Conservation (phyloP, 2,113 vertebrate genomes). For the Datnioides undecimradiatus region DNA sequence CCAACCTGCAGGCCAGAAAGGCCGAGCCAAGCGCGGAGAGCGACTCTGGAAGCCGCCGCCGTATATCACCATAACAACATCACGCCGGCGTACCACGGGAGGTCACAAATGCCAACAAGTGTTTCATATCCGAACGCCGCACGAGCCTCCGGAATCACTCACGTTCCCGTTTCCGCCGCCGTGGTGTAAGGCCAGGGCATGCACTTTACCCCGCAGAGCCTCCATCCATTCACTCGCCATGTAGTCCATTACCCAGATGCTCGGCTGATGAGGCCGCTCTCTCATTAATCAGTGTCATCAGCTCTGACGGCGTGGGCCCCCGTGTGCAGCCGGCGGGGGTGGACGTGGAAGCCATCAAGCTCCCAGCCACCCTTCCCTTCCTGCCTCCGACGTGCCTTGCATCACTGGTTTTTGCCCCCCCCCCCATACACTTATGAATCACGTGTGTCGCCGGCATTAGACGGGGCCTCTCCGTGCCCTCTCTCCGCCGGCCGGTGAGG, state of each 20-base stretch:
- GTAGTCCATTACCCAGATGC: conserved; percentile 61
- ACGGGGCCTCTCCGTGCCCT: conserved; percentile 59
- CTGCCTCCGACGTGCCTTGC: conserved; percentile 30
- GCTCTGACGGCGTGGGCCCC: conserved; percentile 26
- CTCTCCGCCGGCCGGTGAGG: conserved; percentile 42
- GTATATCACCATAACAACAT: background rate
- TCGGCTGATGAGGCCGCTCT: conserved; percentile 33
- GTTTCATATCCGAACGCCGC: too few species aligned
- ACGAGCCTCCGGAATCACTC: background rate
- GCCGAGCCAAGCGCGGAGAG: too few species aligned
- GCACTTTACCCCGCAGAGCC: conserved; percentile 34
- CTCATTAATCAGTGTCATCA: conserved; percentile 76
- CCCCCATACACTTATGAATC: conserved; percentile 65
- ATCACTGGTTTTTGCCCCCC: conserved; percentile 22
- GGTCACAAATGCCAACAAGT: background rate
- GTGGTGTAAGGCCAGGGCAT: background rate
- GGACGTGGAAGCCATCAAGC: conserved; percentile 28
- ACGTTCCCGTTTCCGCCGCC: background rate
- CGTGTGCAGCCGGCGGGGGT: conserved; percentile 14
- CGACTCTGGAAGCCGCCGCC: too few species aligned
- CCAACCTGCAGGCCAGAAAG: background rate
- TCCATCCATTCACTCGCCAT: conserved; percentile 52
- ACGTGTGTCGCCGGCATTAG: conserved; percentile 37
- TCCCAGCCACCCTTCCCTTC: conserved; percentile 5
- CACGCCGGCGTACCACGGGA: too few species aligned